These are phyloP conservation scores for Dryocosmus kuriphilus DNA, from an alignment of 2,888 invertebrate genomes.

Conservation along the genomic window DNA sequence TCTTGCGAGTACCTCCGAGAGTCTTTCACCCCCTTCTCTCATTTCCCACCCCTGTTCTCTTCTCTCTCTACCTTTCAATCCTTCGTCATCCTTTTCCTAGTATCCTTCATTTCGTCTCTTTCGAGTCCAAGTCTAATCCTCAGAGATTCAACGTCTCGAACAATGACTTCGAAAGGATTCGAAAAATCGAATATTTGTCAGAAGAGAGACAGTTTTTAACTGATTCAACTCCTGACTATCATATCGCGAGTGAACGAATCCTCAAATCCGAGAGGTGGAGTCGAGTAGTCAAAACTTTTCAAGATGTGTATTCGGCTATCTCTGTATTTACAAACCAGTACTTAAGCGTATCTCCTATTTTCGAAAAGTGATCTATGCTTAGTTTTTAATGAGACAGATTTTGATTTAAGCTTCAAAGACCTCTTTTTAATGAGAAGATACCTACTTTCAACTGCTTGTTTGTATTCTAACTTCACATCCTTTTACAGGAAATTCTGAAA, in stretches of 20 bases:
- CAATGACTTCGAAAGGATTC: conserved; percentile 31
- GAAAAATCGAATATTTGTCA: conserved; percentile 36
- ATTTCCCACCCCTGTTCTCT: conserved; percentile 41
- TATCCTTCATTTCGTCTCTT: conserved; percentile 44
- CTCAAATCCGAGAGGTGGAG: background rate
- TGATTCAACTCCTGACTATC: conserved; percentile 13
- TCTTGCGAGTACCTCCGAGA: conserved; percentile 52
- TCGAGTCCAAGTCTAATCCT: conserved; percentile 50
- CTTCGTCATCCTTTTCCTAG: conserved; percentile 33
- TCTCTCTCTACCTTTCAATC: conserved; percentile 41
- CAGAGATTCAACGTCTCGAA: conserved; percentile 45
- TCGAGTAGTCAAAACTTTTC: conserved; percentile 7
- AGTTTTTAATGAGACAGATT: conserved; percentile 1
- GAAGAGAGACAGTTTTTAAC: conserved; percentile 30
- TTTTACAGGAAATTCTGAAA: too few relatives aligned
- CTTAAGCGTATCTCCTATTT: background rate
- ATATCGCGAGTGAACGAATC: background rate
- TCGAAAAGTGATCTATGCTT: background rate
- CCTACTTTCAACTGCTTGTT: too few relatives aligned
- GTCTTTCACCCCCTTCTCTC: conserved; percentile 41
- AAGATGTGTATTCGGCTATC: background rate
- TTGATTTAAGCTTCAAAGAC: background rate
- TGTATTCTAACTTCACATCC: too few relatives aligned
- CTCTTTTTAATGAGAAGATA: too few relatives aligned
- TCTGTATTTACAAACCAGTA: background rate